These are phyloP conservation scores for Drosophila repletoides DNA, from an alignment of 1,140 invertebrate genomes.

Conservation along the genomic window DNA sequence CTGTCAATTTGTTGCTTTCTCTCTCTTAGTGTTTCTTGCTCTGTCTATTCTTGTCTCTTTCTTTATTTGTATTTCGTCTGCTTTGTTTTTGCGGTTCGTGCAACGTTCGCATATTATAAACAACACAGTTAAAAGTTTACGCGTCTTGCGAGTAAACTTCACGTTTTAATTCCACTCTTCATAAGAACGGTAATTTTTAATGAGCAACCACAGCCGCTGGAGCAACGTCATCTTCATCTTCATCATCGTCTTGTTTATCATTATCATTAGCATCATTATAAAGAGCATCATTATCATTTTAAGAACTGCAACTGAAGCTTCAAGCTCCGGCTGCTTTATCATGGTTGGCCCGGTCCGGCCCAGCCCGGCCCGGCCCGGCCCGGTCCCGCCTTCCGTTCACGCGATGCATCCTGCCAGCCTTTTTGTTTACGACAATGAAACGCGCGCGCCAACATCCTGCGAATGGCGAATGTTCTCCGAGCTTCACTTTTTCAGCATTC, in stretches of 20 bases:
- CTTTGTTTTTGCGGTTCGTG: too few species aligned
- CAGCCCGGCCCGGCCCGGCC: too few species aligned
- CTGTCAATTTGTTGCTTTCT: neutral
- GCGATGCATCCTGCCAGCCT: constrained; percentile 47
- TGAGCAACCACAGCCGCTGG: constrained; percentile 39
- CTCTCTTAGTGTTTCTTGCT: neutral
- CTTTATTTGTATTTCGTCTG: constrained; percentile 20
- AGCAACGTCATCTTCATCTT: constrained; percentile 43
- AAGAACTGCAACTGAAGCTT: constrained; percentile 10
- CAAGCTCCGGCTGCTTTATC: constrained; percentile 5
- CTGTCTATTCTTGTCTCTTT: constrained; percentile 21
- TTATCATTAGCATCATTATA: neutral
- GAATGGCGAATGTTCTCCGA: constrained; percentile 35
- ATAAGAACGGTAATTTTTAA: constrained; percentile 80
- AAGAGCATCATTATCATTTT: neutral
- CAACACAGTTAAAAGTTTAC: constrained; percentile 74
- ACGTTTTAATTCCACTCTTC: constrained; percentile 72
- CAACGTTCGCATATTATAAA: constrained; percentile 75
- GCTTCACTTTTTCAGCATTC: constrained; percentile 36
- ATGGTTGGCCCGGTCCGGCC: constrained; percentile 10
- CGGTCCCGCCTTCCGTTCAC: constrained; percentile 50
- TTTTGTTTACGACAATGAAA: constrained; percentile 69
- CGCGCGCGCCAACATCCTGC: constrained; percentile 47
- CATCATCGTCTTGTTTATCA: constrained; percentile 1
- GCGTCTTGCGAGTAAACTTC: constrained; percentile 46